phyloP scores from a whole-genome alignment of 2,113 vertebrate species.

The Passer montanus region DNA sequence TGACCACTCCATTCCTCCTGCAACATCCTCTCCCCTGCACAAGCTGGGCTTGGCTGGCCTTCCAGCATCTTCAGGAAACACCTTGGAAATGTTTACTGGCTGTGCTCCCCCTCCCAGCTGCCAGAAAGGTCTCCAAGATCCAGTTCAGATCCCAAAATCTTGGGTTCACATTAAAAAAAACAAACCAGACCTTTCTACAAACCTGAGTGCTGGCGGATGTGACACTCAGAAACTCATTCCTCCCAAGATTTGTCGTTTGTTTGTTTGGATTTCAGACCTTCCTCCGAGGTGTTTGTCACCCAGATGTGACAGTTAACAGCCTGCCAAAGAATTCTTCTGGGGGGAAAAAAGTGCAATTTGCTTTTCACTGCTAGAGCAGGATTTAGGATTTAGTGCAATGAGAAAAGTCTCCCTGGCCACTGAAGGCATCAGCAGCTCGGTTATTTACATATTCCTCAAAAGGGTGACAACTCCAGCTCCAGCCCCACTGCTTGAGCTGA shows the following conservation, averaged over 20 bases:
- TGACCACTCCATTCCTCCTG: background rate
- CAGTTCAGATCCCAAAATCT: background rate
- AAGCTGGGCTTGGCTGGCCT: background rate
- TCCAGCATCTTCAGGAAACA: slow-evolving; percentile 14
- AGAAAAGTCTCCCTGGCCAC: background rate
- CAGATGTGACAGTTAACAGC: background rate
- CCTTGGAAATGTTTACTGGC: slow-evolving; percentile 10
- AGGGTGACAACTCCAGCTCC: background rate
- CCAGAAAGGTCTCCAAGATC: background rate
- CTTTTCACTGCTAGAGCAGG: background rate
- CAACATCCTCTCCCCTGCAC: background rate
- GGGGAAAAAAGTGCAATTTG: background rate
- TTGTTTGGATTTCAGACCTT: background rate
- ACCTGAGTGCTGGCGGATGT: background rate
- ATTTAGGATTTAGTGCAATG: slow-evolving; percentile 17
- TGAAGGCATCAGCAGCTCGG: background rate
- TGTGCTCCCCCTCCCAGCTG: background rate
- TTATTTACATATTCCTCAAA: background rate
- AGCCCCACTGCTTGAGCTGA: background rate
- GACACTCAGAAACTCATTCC: background rate
- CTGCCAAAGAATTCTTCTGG: background rate
- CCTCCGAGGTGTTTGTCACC: background rate
- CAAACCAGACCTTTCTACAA: background rate
- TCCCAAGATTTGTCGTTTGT: background rate
- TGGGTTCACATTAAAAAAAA: background rate